phyloP scores from a whole-genome alignment of 2,888 invertebrate genomes.

The Laspeyria flexula region DNA sequence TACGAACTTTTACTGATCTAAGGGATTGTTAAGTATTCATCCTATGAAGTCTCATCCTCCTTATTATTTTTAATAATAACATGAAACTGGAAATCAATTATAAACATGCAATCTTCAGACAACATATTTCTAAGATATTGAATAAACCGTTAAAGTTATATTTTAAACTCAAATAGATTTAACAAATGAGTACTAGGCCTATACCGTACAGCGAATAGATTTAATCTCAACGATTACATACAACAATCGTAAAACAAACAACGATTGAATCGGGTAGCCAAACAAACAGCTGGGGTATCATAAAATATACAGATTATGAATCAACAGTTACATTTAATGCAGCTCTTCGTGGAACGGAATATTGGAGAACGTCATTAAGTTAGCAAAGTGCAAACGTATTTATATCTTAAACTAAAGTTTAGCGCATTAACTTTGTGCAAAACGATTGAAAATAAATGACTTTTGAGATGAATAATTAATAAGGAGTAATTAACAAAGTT shows the following conservation, averaged over 20 bases:
- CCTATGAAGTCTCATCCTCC: too few species aligned
- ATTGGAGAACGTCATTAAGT: constrained; percentile 1
- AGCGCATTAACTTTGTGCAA: constrained; percentile 5
- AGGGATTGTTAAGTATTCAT: too few species aligned
- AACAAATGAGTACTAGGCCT: background rate
- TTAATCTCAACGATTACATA: constrained; percentile 1
- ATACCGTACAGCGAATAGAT: background rate
- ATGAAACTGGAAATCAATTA: background rate
- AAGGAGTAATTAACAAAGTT: constrained; percentile 40
- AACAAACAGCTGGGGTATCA: constrained; percentile 7
- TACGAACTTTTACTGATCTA: too few species aligned
- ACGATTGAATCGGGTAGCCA: constrained; percentile 1
- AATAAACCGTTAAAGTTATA: background rate
- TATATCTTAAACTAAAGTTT: constrained; percentile 1
- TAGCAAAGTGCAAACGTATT: constrained; percentile 1
- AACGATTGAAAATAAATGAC: constrained; percentile 1
- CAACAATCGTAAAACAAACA: constrained; percentile 5
- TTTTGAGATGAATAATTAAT: constrained; percentile 36
- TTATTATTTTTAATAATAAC: background rate
- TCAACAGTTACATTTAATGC: constrained; percentile 4
- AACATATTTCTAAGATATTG: too few species aligned
- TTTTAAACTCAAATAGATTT: background rate
- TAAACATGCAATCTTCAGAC: too few species aligned
- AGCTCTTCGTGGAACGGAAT: constrained; percentile 3
- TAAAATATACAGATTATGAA: constrained; percentile 6